Evolutionary conservation across 1,140 invertebrate species (phyloP), one percentile per base, ranked within the genome.

Genomic region (Lordiphosa clarofinis): DNA sequence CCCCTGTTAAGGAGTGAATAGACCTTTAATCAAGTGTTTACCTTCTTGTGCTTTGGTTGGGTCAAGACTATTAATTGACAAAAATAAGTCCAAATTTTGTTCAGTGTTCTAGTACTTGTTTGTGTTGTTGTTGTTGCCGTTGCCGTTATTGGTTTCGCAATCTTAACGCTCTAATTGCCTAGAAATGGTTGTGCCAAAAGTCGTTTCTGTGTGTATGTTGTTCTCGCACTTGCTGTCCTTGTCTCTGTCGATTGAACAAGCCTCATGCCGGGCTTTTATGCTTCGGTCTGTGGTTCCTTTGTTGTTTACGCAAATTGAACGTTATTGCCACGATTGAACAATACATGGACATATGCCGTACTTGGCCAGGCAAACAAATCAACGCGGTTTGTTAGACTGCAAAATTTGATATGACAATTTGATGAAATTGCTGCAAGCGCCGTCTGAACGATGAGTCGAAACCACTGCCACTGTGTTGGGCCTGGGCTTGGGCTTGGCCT

Each of bases 161-260:
- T 58, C 62, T 65, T 58, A 57, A 47, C 46, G 4, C 43, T 57
- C 61, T 78, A 84, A 84, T 84, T 84, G 73, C 60, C 64, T 49
- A 31, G 40, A 60, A 57, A 43, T 46, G 39, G 44, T 49, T 62
- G 31, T 28, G 9, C 52, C 15, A 38, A 39, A 56, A 60, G 33
- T 56, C 11, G 46, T 55, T 64, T 24, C 6, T 31, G 28, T 31
- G 28, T 31, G 6, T 28, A 4, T 53, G 55, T 50, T 36, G 50
- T 48, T 10, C 28, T 31, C 28, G 28, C 39, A 42, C 46, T 33
- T 36, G 31, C 3, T 33, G 47, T 37, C 31, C 37, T 53, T 61
- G 40, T 40, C 8, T 42, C 24, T 38, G 28, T 52, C 33, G 39
- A 7, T 47, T 43, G 36, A 11, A 7, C 46, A 21, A 28, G 39